Evolutionary conservation across 2,113 vertebrate genomes (phyloP).

Genomic region (Brachionichthys hirsutus): DNA sequence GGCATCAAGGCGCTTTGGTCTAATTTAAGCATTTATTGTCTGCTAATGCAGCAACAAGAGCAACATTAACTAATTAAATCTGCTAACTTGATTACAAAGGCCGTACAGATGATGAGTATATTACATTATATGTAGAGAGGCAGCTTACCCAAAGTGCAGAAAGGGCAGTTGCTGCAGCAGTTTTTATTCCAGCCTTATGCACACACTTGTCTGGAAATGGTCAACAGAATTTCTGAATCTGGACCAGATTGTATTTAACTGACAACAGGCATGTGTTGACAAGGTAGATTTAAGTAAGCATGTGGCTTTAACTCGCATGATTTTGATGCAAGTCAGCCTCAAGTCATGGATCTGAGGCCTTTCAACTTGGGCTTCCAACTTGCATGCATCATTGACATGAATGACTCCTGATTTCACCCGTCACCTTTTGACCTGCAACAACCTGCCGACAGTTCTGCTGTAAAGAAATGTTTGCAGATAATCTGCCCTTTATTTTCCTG

Average conservation of each 20-base stretch:
- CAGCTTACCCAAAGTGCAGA: too few species aligned
- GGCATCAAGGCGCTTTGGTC: too few species aligned
- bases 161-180: too few species aligned
- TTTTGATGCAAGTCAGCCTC: neutral
- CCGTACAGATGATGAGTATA: too few species aligned
- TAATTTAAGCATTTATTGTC: too few species aligned
- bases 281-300: neutral
- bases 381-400: conserved; percentile 1
- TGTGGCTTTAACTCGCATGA: conserved; percentile 3
- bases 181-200: too few species aligned
- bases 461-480: neutral
- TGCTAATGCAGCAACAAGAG: too few species aligned
- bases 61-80: too few species aligned
- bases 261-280: neutral
- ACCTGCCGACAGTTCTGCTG: neutral
- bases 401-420: conserved; percentile 3
- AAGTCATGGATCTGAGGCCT: neutral
- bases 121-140: too few species aligned
- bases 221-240: neutral
- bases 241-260: neutral
- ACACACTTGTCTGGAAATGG: neutral
- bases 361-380: neutral
- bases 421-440: conserved; percentile 6
- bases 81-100: too few species aligned
- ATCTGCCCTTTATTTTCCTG: neutral